Evolutionary conservation across 2,113 vertebrate species (phyloP), one percentile per base, ranked within the genome.

Genomic region (Dipodomys ordii): DNA sequence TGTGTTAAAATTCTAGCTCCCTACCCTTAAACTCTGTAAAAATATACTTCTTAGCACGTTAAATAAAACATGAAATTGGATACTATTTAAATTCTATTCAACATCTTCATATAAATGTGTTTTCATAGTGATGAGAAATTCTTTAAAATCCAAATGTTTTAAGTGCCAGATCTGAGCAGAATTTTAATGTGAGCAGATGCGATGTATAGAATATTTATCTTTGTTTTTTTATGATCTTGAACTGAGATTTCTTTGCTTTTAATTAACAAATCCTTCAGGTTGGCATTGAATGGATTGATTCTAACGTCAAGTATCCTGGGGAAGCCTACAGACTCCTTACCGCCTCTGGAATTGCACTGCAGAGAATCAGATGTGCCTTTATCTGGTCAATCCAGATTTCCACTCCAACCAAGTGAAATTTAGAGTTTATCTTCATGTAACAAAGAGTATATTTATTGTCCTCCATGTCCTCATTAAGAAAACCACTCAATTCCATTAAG

Each of bases 31-130:
- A 65, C 2, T 44, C 28, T 95, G 82, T 76, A 74, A 82, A 79
- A 65, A 62, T 71, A 19, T 4, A 87, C 10, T 72, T 92, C 49
- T 65, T 39, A 88, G 30, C 15, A 44, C 5, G 18, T 62, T 44
- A 73, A 90, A 44, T 53, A 73, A 90, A 44, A 1, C 32, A 60
- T 13, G 4, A 18, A 32, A 11, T 68, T 30, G 6, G 64, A 32
- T 84, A 39, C 4, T 85, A 60, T 78, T 90, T 72, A 84, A 74
- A 65, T 12, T 57, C 27, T 79, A 67, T 67, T 44, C 11, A 15
- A 84, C 20, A 79, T 65, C 83, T 62, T 79, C n/a, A 93, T 90
- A 64, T 74, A 83, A 94, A 30, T 44, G 9, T 89, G 7, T 83
- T 60, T 95, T 94, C 44, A 44, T 81, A 53, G 19, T 69, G 23